Evolutionary conservation across 2,113 vertebrate genomes (phyloP), one percentile per base, ranked within the genome.

Genomic region (Microtus ochrogaster): DNA sequence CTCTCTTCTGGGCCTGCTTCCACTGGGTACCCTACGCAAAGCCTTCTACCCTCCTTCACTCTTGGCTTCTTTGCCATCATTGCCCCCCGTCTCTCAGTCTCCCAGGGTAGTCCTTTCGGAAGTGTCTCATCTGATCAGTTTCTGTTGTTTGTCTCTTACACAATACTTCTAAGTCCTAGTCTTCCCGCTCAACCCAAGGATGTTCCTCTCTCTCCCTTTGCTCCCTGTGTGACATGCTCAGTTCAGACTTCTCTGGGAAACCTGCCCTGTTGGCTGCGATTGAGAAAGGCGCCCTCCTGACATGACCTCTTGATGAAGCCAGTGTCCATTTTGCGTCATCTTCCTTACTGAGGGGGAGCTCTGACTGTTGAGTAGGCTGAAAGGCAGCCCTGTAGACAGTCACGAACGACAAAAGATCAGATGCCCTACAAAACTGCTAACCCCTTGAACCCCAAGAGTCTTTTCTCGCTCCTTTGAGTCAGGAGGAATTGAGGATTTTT

Each of bases 161-260:
- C 2, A 4, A 55, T 24, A 16, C 41, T 30, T 47, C 65, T 8
- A 10, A 65, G 70, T 58, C 44, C n/a, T 22, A 30, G 39, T 33
- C 28, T 4, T 28, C 21, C 36, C 28, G 41, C 30, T 33, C 30
- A 21, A 81, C 65, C 72, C 55, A 39, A 52, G 26, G 22, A 72
- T 66, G 28, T 47, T 3, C 1, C 28, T 83, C 82, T 70, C 17
- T 28, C 84, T 86, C 28, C 77, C n/a, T 61, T 44, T 65, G 73
- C n/a, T 72, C 22, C n/a, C 66, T 22, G n/a, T 41, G 33, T 85
- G 63, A 44, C 82, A 1, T 0, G 21, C 76, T 84, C 85, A 21
- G 83, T 39, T 30, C 47, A 47, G 61, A 65, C 47, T 76, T 84
- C 30, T 85, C 94, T 26, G 39, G 89, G 88, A 95, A 94, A 81